phyloP scores from a whole-genome alignment of 2,797 vertebrate genomes.

The Huso huso region DNA sequence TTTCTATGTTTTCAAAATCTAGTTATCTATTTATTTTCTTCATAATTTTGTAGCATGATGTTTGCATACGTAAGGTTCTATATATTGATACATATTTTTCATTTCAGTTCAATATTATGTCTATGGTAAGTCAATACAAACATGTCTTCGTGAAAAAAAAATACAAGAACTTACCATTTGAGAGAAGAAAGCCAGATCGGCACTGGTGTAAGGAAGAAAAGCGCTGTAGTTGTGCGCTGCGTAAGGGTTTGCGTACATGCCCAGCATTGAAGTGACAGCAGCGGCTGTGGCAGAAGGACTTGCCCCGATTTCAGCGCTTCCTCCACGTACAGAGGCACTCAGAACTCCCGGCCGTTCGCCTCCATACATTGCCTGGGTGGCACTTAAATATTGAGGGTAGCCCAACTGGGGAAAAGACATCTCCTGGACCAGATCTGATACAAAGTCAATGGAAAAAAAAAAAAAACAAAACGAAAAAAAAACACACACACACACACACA shows the following conservation, averaged over 20 bases:
- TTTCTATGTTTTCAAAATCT: too few relatives aligned
- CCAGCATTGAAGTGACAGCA: constrained; percentile 83
- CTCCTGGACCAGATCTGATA: constrained; percentile 52
- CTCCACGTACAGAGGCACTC: constrained; percentile 76
- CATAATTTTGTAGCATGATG: too few relatives aligned
- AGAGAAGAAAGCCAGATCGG: constrained; percentile 88
- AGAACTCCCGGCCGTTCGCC: constrained; percentile 80
- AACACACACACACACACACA: constrained; percentile 24
- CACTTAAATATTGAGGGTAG: constrained; percentile 90
- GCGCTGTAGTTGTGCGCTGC: constrained; percentile 91
- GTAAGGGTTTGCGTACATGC: constrained; percentile 91
- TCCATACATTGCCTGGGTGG: constrained; percentile 84
- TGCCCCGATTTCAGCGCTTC: constrained; percentile 70
- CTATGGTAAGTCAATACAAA: too few relatives aligned
- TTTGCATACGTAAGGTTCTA: too few relatives aligned
- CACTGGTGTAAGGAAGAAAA: constrained; percentile 87
- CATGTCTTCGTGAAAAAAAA: not conserved
- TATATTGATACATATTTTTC: too few relatives aligned
- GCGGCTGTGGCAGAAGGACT: constrained; percentile 75
- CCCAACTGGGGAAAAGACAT: constrained; percentile 97
- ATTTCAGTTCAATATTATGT: too few relatives aligned
- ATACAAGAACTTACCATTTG: constrained; percentile 77
- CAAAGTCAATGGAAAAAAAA: constrained; percentile 34
- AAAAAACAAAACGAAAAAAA: constrained; percentile 38
- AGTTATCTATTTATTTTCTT: too few relatives aligned